Conservation (phyloP, 2,888 invertebrate species). For the Gandaritis pyraliata region DNA sequence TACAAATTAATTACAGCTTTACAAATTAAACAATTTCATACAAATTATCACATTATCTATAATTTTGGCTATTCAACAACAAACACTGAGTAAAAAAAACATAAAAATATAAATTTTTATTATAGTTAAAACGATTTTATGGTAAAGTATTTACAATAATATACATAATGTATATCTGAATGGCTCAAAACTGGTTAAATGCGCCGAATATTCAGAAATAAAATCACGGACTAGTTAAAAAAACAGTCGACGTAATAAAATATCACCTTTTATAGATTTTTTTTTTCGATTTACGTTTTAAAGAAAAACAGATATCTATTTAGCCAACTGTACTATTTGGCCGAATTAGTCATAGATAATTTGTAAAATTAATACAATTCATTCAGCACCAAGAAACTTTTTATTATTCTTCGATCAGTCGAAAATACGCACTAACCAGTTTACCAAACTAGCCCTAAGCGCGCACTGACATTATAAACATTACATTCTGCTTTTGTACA, state of each 20-base stretch:
- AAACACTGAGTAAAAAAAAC: conserved; percentile 35
- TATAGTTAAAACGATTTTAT: conserved; percentile 33
- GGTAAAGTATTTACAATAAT: conserved; percentile 40
- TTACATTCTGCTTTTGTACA: no score
- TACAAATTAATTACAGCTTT: conserved; percentile 2
- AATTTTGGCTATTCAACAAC: conserved; percentile 36
- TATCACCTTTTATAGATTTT: no score
- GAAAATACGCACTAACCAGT: conserved; percentile 13
- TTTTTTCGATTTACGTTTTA: no score
- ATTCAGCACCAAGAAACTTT: not conserved
- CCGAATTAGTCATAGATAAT: not conserved
- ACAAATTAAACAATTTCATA: conserved; percentile 20
- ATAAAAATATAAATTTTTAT: conserved; percentile 29
- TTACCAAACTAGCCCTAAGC: not conserved
- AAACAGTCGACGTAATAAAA: no score
- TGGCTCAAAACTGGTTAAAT: no score
- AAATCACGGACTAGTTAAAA: no score
- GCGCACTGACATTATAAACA: not conserved
- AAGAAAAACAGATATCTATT: no score
- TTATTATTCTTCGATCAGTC: not conserved
- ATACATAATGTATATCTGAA: conserved; percentile 28
- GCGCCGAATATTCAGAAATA: no score
- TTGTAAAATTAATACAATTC: not conserved
- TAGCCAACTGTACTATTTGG: no score
- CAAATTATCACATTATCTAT: conserved; percentile 30